Evolutionary conservation across 2,797 vertebrate species (phyloP).

Genomic region (Netta rufina): DNA sequence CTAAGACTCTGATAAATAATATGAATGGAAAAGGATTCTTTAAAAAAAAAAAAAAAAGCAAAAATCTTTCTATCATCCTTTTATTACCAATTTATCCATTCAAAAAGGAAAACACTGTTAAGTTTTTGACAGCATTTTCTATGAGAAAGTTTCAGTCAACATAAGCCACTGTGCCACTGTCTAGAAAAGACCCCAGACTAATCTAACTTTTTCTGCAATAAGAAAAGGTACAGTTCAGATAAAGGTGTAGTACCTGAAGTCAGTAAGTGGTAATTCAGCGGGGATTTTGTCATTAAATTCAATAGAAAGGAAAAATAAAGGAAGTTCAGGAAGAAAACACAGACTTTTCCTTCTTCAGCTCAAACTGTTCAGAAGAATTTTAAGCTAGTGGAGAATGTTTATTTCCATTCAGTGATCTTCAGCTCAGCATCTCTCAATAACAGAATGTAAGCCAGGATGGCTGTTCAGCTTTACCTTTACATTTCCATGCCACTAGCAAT

Average conservation of each 20-base stretch:
- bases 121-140: not conserved
- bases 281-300: not conserved
- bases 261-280: not conserved
- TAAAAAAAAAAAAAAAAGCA: not conserved
- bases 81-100: not conserved
- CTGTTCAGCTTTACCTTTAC: not conserved
- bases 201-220: not conserved
- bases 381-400: not conserved
- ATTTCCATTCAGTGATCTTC: not conserved
- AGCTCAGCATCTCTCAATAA: not conserved
- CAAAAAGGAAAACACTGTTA: not conserved
- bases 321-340: not conserved
- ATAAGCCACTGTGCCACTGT: not conserved
- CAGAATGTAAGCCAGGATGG: not conserved
- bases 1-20: not conserved
- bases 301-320: not conserved
- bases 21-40: not conserved
- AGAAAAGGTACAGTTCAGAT: not conserved
- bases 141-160: not conserved
- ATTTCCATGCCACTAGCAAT: not conserved
- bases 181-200: not conserved
- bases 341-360: not conserved
- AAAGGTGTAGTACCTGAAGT: not conserved
- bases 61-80: not conserved
- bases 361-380: not conserved